Evolutionary conservation across 2,113 vertebrate species (phyloP), one percentile per base, ranked within the genome.

Genomic region (Gambusia affinis): DNA sequence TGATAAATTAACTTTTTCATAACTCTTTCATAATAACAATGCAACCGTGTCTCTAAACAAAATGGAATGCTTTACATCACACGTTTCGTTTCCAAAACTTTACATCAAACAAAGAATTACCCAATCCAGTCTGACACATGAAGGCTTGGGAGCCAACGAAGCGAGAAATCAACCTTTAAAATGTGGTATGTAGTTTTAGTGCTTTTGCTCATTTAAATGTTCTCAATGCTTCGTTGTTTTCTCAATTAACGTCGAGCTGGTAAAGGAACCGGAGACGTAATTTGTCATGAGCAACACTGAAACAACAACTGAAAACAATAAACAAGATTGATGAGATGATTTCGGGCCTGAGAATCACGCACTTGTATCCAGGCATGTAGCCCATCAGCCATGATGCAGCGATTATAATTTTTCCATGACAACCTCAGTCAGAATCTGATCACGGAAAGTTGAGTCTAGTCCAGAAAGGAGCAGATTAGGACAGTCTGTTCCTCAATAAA

Each of bases 361-460:
- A 35, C 12, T 69, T 72, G 17, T 37, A 47, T 12, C 29, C 12
- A 51, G 15, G 60, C 70, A 70, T 85, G 84, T n/a, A 81, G 75
- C 76, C 80, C 83, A 72, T 84, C 70, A 70, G 47, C 64, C 64
- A 30, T 73, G 68, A 66, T 61, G 28, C 51, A 72, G 68, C 62
- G 72, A 71, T 65, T 66, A 64, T 57, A 24, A 72, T 76, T 80
- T 78, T 84, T 79, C 79, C 70, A 80, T 82, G 76, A 87, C 84
- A 70, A 71, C 72, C 72, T 42, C 57, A 69, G 22, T 71, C 61
- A 78, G 27, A 67, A 35, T 60, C 57, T 64, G 17, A 39, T 81
- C 30, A 60, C 67, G 67, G 69, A 88, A 75, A 73, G 31, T 70
- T 28, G 29, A 61, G 63, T 80, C 51, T 67, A 42, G 42, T 39